These are phyloP conservation scores for Geotrupes spiniger DNA, from an alignment of 2,888 invertebrate genomes.

Conservation along the genomic window DNA sequence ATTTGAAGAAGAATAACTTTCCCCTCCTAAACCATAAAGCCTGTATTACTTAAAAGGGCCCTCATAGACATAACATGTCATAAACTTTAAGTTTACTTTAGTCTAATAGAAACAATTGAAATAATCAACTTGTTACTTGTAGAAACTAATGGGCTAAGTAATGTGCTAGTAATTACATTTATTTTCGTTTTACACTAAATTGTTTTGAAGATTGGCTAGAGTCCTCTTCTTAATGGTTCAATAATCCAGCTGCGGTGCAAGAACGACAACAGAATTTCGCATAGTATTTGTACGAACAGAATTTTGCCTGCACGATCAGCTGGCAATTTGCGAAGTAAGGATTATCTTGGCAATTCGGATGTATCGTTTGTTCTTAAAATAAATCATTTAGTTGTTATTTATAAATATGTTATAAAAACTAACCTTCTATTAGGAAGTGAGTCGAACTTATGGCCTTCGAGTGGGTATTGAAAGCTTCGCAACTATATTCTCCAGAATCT, in stretches of 20 bases:
- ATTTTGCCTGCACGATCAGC: constrained; percentile 79
- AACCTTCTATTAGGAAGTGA: constrained; percentile 29
- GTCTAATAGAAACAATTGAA: constrained; percentile 5
- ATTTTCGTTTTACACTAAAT: constrained; percentile 20
- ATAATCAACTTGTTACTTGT: constrained; percentile 15
- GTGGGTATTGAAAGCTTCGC: constrained; percentile 76
- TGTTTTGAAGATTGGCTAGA: constrained; percentile 8
- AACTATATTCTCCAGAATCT: constrained; percentile 81
- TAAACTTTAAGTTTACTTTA: constrained; percentile 16
- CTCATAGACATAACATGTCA: constrained; percentile 2
- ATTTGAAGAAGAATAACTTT: too few species aligned
- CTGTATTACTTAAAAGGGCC: constrained; percentile 9
- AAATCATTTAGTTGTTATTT: background rate
- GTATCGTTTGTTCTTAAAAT: constrained; percentile 65
- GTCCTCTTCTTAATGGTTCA: constrained; percentile 46
- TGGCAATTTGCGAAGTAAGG: constrained; percentile 86
- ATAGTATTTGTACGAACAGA: constrained; percentile 88
- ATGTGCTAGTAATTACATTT: constrained; percentile 19
- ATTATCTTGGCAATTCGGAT: constrained; percentile 82
- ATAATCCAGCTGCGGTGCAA: constrained; percentile 82
- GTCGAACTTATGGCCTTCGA: constrained; percentile 64
- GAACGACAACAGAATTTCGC: constrained; percentile 92
- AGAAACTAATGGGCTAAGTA: constrained; percentile 11
- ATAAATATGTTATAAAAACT: constrained; percentile 1
- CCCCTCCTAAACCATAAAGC: constrained; percentile 19